phyloP scores from a whole-genome alignment of 1,140 invertebrate species.

The Drosophila saltans region DNA sequence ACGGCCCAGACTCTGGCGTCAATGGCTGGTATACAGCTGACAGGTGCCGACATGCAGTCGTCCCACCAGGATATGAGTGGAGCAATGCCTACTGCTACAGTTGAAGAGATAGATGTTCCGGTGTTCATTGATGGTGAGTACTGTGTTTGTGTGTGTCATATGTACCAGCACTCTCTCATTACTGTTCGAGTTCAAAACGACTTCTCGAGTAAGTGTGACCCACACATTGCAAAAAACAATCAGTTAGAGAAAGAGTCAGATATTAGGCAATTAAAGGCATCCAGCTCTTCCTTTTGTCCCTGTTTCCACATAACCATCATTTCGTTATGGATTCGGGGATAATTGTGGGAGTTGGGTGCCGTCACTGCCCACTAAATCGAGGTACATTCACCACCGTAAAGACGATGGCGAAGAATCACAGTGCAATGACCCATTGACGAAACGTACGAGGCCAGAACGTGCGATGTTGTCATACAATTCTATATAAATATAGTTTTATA shows the following conservation, averaged over 20 bases:
- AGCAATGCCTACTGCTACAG: constrained; percentile 83
- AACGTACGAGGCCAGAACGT: constrained; percentile 36
- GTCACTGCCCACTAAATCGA: constrained; percentile 71
- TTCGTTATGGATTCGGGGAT: neutral
- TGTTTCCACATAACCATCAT: neutral
- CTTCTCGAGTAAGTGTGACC: constrained; percentile 2
- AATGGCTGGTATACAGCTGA: constrained; percentile 81
- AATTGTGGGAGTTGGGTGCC: constrained; percentile 2
- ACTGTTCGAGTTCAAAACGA: constrained; percentile 50
- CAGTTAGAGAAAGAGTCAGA: constrained; percentile 78
- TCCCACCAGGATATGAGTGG: constrained; percentile 80
- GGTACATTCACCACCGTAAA: constrained; percentile 72
- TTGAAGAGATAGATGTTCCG: constrained; percentile 83
- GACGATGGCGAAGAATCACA: constrained; percentile 71
- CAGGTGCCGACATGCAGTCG: constrained; percentile 74
- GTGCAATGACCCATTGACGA: constrained; percentile 78
- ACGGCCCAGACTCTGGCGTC: constrained; percentile 69
- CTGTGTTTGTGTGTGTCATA: constrained; percentile 81
- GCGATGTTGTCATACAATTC: neutral
- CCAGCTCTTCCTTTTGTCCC: constrained; percentile 13
- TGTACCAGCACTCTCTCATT: constrained; percentile 79
- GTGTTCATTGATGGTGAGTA: constrained; percentile 83
- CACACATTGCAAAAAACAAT: constrained; percentile 52
- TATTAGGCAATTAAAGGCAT: constrained; percentile 59
- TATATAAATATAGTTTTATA: neutral